A percentile compares a stretch with the other conserved stretches of the same genome.
Conservation (phyloP, 53 echinoderm and acorn worm species). For the Paelopatides confundens region DNA sequence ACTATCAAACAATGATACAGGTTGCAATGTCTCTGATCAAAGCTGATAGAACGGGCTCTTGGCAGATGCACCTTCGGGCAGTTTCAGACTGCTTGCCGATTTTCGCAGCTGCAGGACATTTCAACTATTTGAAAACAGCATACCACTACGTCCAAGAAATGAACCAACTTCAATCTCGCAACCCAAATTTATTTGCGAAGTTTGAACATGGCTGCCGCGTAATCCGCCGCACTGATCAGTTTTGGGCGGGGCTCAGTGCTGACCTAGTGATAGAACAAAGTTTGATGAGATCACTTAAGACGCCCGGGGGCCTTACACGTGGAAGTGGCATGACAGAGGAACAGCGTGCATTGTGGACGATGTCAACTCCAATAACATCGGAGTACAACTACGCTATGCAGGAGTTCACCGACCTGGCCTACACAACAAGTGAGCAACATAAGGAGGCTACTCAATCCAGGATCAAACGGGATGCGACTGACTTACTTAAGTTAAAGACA, state of each 20-base stretch:
- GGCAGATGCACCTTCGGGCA: conserved; percentile 32
- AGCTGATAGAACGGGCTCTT: conserved; percentile 62
- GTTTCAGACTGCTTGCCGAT: conserved; percentile 51
- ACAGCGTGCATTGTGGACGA: conserved; percentile 21
- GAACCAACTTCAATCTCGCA: conserved; percentile 39
- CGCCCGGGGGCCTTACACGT: conserved; percentile 36
- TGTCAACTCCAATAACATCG: conserved; percentile 27
- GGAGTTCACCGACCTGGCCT: not conserved
- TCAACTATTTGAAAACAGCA: conserved; percentile 53
- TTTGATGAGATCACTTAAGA: conserved; percentile 45
- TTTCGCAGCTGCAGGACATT: conserved; percentile 47
- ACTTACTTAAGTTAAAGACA: not conserved
- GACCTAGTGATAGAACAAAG: conserved; percentile 48
- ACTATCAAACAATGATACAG: conserved; percentile 46
- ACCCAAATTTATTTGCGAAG: conserved; percentile 42
- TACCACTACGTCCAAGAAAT: conserved; percentile 61
- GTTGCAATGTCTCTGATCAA: conserved; percentile 10
- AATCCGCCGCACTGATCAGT: conserved; percentile 34
- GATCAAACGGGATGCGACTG: conserved; percentile 2
- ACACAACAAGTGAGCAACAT: conserved; percentile 36
- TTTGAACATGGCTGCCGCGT: conserved; percentile 52
- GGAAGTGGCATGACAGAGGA: conserved; percentile 53
- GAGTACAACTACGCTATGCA: conserved; percentile 23
- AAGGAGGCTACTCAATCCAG: conserved; percentile 28
- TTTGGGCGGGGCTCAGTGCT: conserved; percentile 42